A percentile compares a stretch with the other conserved stretches of the same genome.
Conservation (phyloP, 1,140 invertebrate genomes). For the Sitodiplosis mosellana region DNA sequence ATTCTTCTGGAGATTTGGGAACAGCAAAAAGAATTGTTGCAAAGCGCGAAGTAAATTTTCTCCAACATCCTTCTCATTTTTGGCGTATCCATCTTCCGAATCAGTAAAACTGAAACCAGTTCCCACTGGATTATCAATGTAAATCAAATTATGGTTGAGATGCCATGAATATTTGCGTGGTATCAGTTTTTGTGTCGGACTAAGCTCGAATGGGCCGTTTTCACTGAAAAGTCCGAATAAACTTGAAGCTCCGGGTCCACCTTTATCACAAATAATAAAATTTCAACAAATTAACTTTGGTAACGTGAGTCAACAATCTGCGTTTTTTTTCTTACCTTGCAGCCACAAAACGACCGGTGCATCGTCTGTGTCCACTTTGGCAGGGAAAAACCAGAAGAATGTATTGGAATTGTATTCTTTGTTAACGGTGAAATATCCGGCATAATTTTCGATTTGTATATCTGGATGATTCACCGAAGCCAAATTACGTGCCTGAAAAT, state of each 20-base stretch:
- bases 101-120: constrained; percentile 61
- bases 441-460: constrained; percentile 19
- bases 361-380: constrained; percentile 17
- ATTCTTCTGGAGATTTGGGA: constrained; percentile 40
- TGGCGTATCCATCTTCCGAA: constrained; percentile 37
- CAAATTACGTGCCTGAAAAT: too few relatives aligned
- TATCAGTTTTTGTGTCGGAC: constrained; percentile 17
- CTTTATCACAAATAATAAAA: constrained; percentile 18
- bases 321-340: background rate
- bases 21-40: constrained; percentile 53
- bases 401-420: constrained; percentile 42
- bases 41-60: constrained; percentile 43
- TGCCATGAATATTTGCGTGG: constrained; percentile 55
- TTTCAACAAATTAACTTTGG: background rate
- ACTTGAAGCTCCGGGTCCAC: constrained; percentile 60
- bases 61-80: constrained; percentile 45
- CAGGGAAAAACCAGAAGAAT: constrained; percentile 66
- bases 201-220: constrained; percentile 28
- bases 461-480: background rate
- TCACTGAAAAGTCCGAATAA: constrained; percentile 65
- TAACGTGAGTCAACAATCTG: background rate
- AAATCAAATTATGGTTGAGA: constrained; percentile 51
- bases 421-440: constrained; percentile 54
- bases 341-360: background rate
- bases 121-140: constrained; percentile 76